A percentile compares a stretch with the other conserved stretches of the same genome.
Evolutionary conservation across 1,140 invertebrate genomes (phyloP).

Genomic region (Drosophila pectinifera): DNA sequence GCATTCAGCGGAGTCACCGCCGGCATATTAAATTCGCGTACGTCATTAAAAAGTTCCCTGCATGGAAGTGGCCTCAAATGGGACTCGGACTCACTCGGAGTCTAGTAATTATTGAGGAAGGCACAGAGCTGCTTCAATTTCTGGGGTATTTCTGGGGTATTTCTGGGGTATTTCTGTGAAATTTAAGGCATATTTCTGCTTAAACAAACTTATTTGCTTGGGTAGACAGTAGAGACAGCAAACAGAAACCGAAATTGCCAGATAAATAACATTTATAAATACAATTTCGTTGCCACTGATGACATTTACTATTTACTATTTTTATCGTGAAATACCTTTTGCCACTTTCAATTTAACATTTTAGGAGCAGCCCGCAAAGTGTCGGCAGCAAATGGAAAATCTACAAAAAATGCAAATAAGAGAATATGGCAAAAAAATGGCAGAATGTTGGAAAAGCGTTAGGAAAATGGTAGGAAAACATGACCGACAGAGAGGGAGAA

Average conservation of each 20-base stretch:
- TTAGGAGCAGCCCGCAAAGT: conserved; percentile 31
- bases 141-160: too few species aligned
- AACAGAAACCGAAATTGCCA: conserved; percentile 4
- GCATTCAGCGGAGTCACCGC: too few species aligned
- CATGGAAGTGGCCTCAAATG: background rate
- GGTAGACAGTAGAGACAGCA: too few species aligned
- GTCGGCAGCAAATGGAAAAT: conserved; percentile 35
- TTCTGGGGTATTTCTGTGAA: too few species aligned
- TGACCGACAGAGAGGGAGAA: background rate
- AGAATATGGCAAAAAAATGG: conserved; percentile 49
- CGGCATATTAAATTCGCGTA: conserved; percentile 5
- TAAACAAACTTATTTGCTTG: too few species aligned
- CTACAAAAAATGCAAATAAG: conserved; percentile 1
- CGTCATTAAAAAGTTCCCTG: background rate
- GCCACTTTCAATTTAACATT: conserved; percentile 41
- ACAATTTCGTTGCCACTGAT: conserved; percentile 36
- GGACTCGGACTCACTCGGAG: too few species aligned
- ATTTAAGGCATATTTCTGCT: too few species aligned
- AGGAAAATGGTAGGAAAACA: conserved; percentile 12
- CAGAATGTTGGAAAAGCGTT: background rate
- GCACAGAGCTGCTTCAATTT: too few species aligned
- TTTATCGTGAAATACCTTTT: conserved; percentile 56
- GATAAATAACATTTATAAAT: conserved; percentile 33
- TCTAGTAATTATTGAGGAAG: too few species aligned
- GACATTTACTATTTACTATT: conserved; percentile 33